phyloP scores from a whole-genome alignment of 1,140 invertebrate species.

The Pissodes strobi region DNA sequence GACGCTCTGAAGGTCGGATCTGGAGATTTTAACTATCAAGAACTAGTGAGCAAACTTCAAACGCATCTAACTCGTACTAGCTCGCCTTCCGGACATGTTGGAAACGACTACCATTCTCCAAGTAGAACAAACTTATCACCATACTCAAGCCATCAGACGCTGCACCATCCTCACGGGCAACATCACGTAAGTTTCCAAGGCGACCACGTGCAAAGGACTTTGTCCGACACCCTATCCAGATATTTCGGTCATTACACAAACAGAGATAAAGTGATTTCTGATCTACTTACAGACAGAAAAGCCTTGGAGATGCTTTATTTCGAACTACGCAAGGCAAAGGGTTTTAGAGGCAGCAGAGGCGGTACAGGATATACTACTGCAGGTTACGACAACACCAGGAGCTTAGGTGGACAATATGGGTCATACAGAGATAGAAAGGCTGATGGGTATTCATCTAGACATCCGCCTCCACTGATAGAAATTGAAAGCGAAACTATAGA shows the following conservation, averaged over 20 bases:
- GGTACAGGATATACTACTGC: slow-evolving; percentile 39
- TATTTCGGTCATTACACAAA: slow-evolving; percentile 69
- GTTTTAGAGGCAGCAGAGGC: slow-evolving; percentile 62
- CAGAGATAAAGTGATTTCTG: slow-evolving; percentile 69
- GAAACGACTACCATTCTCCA: slow-evolving; percentile 25
- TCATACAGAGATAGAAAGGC: slow-evolving; percentile 50
- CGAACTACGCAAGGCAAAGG: slow-evolving; percentile 70
- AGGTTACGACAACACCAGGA: slow-evolving; percentile 23
- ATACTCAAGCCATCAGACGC: slow-evolving; percentile 5
- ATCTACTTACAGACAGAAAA: slow-evolving; percentile 71
- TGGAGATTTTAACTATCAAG: slow-evolving; percentile 63
- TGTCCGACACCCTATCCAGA: slow-evolving; percentile 67
- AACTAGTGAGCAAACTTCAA: slow-evolving; percentile 67
- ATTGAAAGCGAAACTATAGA: slow-evolving; percentile 66
- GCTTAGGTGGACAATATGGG: slow-evolving; percentile 10
- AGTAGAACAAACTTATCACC: slow-evolving; percentile 15
- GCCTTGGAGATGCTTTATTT: slow-evolving; percentile 73
- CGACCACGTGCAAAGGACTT: slow-evolving; percentile 64
- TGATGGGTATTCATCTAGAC: slow-evolving; percentile 34
- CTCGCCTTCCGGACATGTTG: background rate
- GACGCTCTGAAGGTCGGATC: slow-evolving; percentile 57
- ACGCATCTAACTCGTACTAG: slow-evolving; percentile 59
- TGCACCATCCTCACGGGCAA: slow-evolving; percentile 3
- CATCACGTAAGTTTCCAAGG: slow-evolving; percentile 55
- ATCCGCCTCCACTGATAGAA: slow-evolving; percentile 69